Conservation (phyloP, 2,113 vertebrate genomes). For the Carassius auratus region DNA sequence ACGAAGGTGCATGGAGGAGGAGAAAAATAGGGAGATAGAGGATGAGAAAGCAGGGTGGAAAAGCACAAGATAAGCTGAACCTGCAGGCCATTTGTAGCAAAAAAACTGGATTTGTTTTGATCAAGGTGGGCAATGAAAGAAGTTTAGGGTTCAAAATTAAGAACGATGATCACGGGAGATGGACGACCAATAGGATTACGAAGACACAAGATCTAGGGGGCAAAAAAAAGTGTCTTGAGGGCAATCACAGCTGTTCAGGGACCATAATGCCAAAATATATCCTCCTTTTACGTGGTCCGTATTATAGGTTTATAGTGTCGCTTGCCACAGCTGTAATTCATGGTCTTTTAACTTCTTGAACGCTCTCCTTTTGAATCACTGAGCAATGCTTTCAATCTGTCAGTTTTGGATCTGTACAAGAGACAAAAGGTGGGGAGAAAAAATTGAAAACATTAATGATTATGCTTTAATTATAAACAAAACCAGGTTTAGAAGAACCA, state of each 20-base stretch:
- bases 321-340: constrained; percentile 66
- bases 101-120: constrained; percentile 51
- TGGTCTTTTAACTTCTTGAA: constrained; percentile 60
- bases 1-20: constrained; percentile 74
- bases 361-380: constrained; percentile 28
- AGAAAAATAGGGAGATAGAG: constrained; percentile 64
- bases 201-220: constrained; percentile 38
- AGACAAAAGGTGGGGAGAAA: neutral
- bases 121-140: constrained; percentile 44
- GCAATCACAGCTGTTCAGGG: constrained; percentile 64
- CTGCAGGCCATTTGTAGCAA: constrained; percentile 65
- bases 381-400: neutral
- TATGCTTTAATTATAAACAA: neutral
- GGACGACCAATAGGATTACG: constrained; percentile 40
- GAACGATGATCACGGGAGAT: constrained; percentile 34
- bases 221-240: constrained; percentile 48
- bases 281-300: constrained; percentile 73
- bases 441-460: neutral
- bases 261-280: constrained; percentile 55
- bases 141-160: constrained; percentile 51
- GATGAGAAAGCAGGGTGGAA: constrained; percentile 50
- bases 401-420: constrained; percentile 26
- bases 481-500: neutral
- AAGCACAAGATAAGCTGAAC: constrained; percentile 48
- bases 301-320: constrained; percentile 59